Evolutionary conservation across 2,888 invertebrate species (phyloP).

Genomic region (Synanthedon formicaeformis): DNA sequence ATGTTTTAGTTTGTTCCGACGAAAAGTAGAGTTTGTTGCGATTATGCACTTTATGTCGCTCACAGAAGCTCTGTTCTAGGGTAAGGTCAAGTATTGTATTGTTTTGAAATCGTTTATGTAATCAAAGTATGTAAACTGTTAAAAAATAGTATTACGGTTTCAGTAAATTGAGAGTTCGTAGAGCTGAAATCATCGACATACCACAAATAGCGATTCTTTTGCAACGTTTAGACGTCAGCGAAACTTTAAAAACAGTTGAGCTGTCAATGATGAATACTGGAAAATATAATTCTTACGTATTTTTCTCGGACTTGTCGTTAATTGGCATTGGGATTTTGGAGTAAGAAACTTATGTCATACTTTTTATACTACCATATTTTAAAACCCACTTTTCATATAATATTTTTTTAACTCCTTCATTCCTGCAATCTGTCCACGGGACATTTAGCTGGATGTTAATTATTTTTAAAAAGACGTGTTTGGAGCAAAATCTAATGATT

Average conservation of each 20-base stretch:
- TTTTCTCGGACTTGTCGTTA: constrained; percentile 33
- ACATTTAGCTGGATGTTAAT: no score
- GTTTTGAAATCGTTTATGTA: not conserved
- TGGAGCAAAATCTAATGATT: no score
- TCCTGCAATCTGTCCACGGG: no score
- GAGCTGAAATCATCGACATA: constrained; percentile 44
- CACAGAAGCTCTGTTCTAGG: constrained; percentile 47
- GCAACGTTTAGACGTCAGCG: constrained; percentile 31
- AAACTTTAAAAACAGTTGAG: constrained; percentile 41
- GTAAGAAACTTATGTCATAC: constrained; percentile 22
- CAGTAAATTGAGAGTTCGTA: constrained; percentile 48
- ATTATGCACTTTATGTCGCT: constrained; percentile 38
- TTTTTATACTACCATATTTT: no score
- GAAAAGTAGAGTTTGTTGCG: constrained; percentile 22
- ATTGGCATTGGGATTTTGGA: constrained; percentile 49
- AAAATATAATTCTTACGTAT: constrained; percentile 32
- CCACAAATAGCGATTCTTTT: constrained; percentile 41
- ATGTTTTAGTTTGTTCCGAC: constrained; percentile 45
- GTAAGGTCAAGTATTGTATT: constrained; percentile 16
- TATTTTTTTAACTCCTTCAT: no score
- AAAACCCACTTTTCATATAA: no score
- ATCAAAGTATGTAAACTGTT: not conserved
- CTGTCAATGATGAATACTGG: constrained; percentile 25
- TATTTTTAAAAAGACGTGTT: no score
- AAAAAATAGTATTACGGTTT: not conserved